Evolutionary conservation across 2,888 invertebrate genomes (phyloP), one percentile per base, ranked within the genome.

Genomic region (Meteorus cinctellus): DNA sequence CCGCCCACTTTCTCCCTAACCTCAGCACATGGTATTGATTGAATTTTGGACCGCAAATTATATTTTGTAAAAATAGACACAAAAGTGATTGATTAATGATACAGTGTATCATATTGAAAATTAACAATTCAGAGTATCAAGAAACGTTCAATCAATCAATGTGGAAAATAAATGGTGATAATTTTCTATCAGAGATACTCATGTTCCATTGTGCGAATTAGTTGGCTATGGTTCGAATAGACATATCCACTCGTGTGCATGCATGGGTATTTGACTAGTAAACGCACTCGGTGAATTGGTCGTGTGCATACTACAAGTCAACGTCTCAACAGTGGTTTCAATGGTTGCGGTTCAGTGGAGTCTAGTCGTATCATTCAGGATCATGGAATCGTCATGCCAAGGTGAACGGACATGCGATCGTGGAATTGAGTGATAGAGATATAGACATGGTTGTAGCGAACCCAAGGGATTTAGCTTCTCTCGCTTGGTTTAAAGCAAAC

Each of bases 401-500:
- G 16, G 41, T 41, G 41, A 12, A 41, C 12, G 41, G 41, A 41
- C 12, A 41, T 41, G 41, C 41, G 8, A 41, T 41, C 41, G 41
- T 41, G 12, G 12, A 41, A 41, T 41, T 41, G 41, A 41, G 41
- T 41, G 41, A 41, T 12, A 41, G 41, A 41, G 41, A 41, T 5
- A 41, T 41, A 10, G 41, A 41, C 41, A 41, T 41, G 41, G 41
- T 12, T 24, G 12, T 2, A 41, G 41, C 0, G 41, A 41, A 41
- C 41, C 12, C 41, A 41, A 12, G 41, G 12, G 41, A 41, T 41
- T 51, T 31, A 31, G 70, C 31, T 19, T 60, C 72, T 72, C 65
- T 65, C 31, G 65, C 19, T 72, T 55, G 31, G 65, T 73, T 72
- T 72, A 73, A 34, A 73, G 55, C 51, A 55, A 73, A 73, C 51